Evolutionary conservation across 2,113 vertebrate species (phyloP), one percentile per base, ranked within the genome.

Genomic region (Salvelinus fontinalis): DNA sequence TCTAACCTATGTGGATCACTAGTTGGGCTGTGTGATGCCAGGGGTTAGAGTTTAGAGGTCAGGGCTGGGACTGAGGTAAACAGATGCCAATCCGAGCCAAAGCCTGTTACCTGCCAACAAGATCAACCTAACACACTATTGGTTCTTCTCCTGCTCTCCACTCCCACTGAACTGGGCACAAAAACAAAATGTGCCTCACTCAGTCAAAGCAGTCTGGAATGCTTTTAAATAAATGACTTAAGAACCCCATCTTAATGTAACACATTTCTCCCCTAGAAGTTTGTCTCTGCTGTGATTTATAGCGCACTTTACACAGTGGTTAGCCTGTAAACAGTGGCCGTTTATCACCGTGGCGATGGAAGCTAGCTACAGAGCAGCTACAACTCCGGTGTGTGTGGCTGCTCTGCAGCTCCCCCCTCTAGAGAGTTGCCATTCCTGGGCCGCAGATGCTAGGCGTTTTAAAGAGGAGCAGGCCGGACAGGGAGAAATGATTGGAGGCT

Each of bases 291-390:
- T 27, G 78, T 89, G 88, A 89, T 89, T 89, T 89, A 89, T 89
- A 76, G 83, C 69, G 73, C 83, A 83, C 86, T 89, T 89, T 89
- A 88, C 81, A 81, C 84, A 85, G 84, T 85, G 86, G 86, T 89
- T 88, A 89, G 86, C 86, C 88, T 82, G 88, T 89, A 88, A 89
- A 88, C 88, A 89, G 84, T 75, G 71, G 84, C 86, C 83, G 86
- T 89, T 86, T 80, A 85, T 89, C 88, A 86, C 39, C n/a, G 75
- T 71, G 24, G 87, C 78, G 67, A 75, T 74, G 77, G 65, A 31
- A 39, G 54, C 68, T 44, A 64, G 44, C 64, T 20, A 59, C 51
- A 13, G 51, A 54, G 16, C 51, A 18, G 51, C 51, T 54, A 16
- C 12, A 54, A 4, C 16, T 54, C 51, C 14, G 9, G 39, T 44